phyloP scores from a whole-genome alignment of 2,113 vertebrate species.

The Microtus ochrogaster region DNA sequence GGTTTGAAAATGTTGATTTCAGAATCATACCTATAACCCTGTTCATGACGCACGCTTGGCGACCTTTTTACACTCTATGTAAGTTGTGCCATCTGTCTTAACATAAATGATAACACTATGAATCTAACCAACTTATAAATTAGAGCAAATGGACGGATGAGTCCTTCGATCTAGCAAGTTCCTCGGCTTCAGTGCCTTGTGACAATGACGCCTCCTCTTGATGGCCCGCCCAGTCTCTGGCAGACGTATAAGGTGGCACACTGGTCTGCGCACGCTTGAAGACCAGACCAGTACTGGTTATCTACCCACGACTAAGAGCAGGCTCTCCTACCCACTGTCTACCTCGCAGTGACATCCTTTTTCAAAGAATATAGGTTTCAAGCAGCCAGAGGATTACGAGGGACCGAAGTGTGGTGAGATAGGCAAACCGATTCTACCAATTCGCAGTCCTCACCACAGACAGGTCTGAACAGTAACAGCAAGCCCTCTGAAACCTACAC shows the following conservation, averaged over 20 bases:
- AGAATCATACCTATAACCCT: background rate
- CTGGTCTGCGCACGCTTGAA: background rate
- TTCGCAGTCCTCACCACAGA: background rate
- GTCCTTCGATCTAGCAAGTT: background rate
- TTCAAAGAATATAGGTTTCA: background rate
- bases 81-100: background rate
- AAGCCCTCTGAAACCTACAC: background rate
- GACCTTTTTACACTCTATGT: background rate
- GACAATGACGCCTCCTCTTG: background rate
- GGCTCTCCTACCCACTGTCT: background rate
- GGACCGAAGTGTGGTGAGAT: background rate
- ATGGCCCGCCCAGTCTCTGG: background rate
- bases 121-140: conserved; percentile 4
- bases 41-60: background rate
- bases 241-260: background rate
- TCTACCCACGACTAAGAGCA: background rate
- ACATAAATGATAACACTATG: background rate
- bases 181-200: background rate
- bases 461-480: background rate
- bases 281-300: background rate
- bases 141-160: background rate
- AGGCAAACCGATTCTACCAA: background rate
- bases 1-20: background rate
- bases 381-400: background rate
- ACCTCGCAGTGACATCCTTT: background rate